Percentiles rank a stretch among this genome's conserved stretches.
Conservation (phyloP, 2,797 vertebrate species). For the Danio jaintianensis region DNA sequence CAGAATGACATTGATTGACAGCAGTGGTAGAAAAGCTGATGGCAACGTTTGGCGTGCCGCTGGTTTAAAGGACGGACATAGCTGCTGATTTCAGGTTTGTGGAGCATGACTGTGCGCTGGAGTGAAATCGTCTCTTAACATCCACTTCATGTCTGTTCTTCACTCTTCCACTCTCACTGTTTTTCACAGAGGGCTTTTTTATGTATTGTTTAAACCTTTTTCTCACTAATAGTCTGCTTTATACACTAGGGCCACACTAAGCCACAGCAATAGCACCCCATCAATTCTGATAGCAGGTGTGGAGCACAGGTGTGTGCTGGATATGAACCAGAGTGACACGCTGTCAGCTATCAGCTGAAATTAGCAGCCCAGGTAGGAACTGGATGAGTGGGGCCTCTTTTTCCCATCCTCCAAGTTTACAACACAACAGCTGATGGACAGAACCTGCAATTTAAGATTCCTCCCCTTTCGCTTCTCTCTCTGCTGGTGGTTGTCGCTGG, state of each 20-base stretch:
- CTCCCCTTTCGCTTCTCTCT: conserved; percentile 41
- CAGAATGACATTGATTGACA: conserved; percentile 87
- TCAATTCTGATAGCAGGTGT: conserved; percentile 55
- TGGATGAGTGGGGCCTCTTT: conserved; percentile 25
- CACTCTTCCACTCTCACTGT: not conserved
- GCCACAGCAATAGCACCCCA: conserved; percentile 40
- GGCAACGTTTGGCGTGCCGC: conserved; percentile 83
- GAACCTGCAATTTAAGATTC: conserved; percentile 56
- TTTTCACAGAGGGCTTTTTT: conserved; percentile 5
- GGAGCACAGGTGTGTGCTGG: conserved; percentile 44
- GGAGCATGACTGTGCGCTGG: conserved; percentile 77
- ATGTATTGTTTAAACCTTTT: conserved; percentile 45
- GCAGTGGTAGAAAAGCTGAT: conserved; percentile 84
- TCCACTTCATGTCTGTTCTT: not conserved
- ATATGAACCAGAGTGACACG: conserved; percentile 52
- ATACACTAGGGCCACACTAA: conserved; percentile 61
- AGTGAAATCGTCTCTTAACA: conserved; percentile 29
- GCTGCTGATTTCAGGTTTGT: conserved; percentile 80
- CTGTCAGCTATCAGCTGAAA: conserved; percentile 62
- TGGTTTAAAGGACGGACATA: conserved; percentile 82
- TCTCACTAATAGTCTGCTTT: conserved; percentile 29
- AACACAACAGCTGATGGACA: conserved; percentile 51
- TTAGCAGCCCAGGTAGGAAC: conserved; percentile 50
- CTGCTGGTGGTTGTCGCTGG: conserved; percentile 22
- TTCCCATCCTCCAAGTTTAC: conserved; percentile 48